A percentile compares a stretch with the other conserved stretches of the same genome.
These are phyloP conservation scores for Hypselothyrea guttata DNA, from an alignment of 2,888 invertebrate species.

Conservation along the genomic window DNA sequence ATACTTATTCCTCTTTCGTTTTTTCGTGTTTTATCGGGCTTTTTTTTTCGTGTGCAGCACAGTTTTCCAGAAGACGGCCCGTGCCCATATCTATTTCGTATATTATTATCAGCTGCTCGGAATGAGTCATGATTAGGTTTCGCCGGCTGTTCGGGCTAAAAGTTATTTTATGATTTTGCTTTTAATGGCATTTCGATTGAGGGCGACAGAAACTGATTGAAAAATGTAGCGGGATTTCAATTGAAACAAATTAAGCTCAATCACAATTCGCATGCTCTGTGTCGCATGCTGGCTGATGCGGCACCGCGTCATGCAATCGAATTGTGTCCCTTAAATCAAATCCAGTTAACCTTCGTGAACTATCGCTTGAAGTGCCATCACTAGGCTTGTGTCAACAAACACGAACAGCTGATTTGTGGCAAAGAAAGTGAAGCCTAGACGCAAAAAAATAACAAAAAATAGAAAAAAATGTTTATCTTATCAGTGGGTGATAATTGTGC, in stretches of 20 bases:
- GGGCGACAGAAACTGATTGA: constrained; percentile 20
- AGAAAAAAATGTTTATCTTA: constrained; percentile 53
- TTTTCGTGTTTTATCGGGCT: no score
- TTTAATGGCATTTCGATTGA: constrained; percentile 13
- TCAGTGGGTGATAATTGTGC: constrained; percentile 34
- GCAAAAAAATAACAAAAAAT: constrained; percentile 18
- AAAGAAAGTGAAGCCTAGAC: constrained; percentile 13
- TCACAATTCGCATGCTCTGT: constrained; percentile 27
- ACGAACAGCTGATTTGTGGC: constrained; percentile 44
- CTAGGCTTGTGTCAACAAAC: constrained; percentile 43
- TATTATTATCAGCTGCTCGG: no score
- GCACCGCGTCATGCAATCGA: not conserved
- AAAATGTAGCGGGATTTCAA: constrained; percentile 37
- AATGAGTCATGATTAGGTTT: not conserved
- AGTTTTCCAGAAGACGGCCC: no score
- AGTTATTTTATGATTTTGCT: no score
- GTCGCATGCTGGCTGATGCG: not conserved
- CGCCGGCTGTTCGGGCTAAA: not conserved
- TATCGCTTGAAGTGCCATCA: constrained; percentile 36
- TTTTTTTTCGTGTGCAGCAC: no score
- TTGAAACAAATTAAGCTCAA: constrained; percentile 54
- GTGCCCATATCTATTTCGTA: no score
- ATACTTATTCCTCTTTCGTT: no score
- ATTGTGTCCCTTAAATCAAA: no score
- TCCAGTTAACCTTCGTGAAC: constrained; percentile 9